Evolutionary conservation across 2,888 invertebrate genomes (phyloP).

Genomic region (Salticus scenicus): DNA sequence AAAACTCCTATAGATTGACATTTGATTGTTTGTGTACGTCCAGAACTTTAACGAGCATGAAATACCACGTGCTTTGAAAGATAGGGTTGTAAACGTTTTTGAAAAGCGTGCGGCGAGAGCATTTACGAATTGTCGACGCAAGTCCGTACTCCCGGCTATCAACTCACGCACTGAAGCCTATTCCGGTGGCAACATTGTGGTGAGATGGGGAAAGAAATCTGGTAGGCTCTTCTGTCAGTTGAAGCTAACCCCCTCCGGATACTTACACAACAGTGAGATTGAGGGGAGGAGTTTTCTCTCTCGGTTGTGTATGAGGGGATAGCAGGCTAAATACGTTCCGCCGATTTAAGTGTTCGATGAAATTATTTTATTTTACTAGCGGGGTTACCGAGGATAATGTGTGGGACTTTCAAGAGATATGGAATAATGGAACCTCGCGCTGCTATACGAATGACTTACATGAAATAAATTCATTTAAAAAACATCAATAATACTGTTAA

Average conservation of each 20-base stretch:
- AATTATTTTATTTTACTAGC: too few species aligned
- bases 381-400: too few species aligned
- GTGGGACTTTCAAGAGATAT: too few species aligned
- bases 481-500: too few species aligned
- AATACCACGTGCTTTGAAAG: constrained; percentile 24
- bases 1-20: too few species aligned
- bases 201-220: constrained; percentile 16
- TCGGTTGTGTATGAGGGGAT: background rate
- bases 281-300: constrained; percentile 1
- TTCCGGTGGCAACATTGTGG: constrained; percentile 62
- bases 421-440: too few species aligned
- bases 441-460: too few species aligned
- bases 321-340: background rate
- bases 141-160: constrained; percentile 18
- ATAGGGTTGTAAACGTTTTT: background rate
- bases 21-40: too few species aligned
- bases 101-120: constrained; percentile 17
- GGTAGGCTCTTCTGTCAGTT: constrained; percentile 37
- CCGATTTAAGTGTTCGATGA: too few species aligned
- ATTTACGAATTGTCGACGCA: constrained; percentile 25
- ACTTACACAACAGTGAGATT: constrained; percentile 30
- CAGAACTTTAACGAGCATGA: background rate
- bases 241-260: constrained; percentile 42
- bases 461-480: too few species aligned
- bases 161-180: constrained; percentile 44